Conservation (phyloP, 2,797 vertebrate genomes). For the Percopsis omiscomaycus region DNA sequence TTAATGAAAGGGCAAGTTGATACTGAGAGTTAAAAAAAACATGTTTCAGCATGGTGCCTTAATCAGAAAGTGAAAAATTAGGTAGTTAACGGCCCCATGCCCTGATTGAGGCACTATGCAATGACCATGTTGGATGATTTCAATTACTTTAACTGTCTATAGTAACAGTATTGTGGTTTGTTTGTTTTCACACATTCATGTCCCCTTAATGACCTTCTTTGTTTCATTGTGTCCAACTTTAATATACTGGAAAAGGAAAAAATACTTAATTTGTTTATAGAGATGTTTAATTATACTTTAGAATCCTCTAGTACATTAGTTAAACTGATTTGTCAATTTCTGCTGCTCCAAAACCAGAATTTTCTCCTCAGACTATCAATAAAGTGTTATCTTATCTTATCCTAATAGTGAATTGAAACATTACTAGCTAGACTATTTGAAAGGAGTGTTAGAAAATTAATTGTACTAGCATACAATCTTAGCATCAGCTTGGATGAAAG, state of each 20-base stretch:
- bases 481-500: neutral
- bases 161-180: neutral
- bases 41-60: neutral
- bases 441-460: slow-evolving; percentile 17
- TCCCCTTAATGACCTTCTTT: too few species aligned
- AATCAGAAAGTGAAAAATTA: neutral
- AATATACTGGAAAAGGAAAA: too few species aligned
- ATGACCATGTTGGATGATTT: slow-evolving; percentile 4
- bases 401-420: too few species aligned
- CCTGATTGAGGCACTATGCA: slow-evolving; percentile 1
- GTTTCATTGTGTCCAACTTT: too few species aligned
- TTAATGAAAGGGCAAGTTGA: slow-evolving; percentile 7
- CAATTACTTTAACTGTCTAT: slow-evolving; percentile 10
- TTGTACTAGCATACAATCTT: neutral
- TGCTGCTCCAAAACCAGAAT: too few species aligned
- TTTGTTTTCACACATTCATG: too few species aligned
- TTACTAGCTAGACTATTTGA: slow-evolving; percentile 13
- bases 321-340: too few species aligned
- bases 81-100: neutral
- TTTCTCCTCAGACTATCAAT: too few species aligned
- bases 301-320: too few species aligned
- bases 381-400: too few species aligned
- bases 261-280: too few species aligned
- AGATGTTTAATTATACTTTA: too few species aligned
- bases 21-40: slow-evolving; percentile 20